phyloP scores from a whole-genome alignment of 2,888 invertebrate genomes.

The Philhelius pedissequus region DNA sequence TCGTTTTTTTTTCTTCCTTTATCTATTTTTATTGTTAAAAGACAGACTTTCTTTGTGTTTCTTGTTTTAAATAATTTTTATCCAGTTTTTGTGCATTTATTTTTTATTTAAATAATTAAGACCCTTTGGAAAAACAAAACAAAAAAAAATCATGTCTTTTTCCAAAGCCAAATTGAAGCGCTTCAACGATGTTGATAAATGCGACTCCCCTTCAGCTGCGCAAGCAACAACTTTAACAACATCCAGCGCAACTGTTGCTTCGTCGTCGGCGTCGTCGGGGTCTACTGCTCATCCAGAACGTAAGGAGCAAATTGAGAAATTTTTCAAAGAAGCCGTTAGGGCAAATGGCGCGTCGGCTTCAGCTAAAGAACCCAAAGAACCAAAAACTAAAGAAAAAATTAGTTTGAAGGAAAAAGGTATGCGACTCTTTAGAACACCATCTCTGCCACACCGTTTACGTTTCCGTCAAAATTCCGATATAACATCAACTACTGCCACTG shows the following conservation, averaged over 20 bases:
- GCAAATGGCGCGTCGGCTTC: constrained; percentile 75
- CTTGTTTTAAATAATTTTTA: neutral
- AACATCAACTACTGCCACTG: constrained; percentile 71
- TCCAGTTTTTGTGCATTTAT: neutral
- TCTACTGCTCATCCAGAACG: constrained; percentile 73
- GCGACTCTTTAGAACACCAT: constrained; percentile 77
- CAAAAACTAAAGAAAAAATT: constrained; percentile 74
- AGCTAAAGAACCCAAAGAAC: constrained; percentile 74
- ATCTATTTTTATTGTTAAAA: neutral
- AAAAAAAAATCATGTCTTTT: constrained; percentile 73
- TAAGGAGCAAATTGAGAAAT: constrained; percentile 78
- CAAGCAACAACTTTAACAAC: constrained; percentile 42
- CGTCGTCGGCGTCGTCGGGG: constrained; percentile 68
- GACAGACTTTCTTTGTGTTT: neutral
- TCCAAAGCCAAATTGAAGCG: constrained; percentile 79
- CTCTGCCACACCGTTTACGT: constrained; percentile 77
- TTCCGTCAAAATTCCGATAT: constrained; percentile 74
- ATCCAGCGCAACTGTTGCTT: constrained; percentile 45
- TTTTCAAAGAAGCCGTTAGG: constrained; percentile 78
- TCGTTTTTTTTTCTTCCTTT: neutral
- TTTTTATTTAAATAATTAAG: neutral
- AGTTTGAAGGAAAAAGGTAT: constrained; percentile 74
- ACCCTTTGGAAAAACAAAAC: neutral
- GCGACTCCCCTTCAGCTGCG: constrained; percentile 72
- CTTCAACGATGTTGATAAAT: constrained; percentile 77